These are phyloP conservation scores for Hemibagrus guttatus DNA, from an alignment of 2,797 vertebrate species.

Conservation along the genomic window DNA sequence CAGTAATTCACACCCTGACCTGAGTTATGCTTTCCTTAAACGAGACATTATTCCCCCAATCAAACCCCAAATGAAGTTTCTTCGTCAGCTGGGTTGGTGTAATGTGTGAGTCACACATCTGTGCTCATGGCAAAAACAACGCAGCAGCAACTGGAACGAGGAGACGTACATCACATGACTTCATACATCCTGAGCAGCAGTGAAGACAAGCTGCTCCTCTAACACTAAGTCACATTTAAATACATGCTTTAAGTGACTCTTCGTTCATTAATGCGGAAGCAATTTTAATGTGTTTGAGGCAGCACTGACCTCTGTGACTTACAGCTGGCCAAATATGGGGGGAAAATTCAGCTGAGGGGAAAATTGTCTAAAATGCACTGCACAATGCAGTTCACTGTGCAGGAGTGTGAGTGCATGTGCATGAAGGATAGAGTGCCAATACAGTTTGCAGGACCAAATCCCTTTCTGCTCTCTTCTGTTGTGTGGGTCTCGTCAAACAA, in stretches of 20 bases:
- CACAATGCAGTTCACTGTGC: constrained; percentile 51
- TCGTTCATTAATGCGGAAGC: constrained; percentile 22
- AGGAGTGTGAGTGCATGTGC: constrained; percentile 39
- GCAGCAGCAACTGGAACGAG: neutral
- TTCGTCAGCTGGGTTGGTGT: constrained; percentile 12
- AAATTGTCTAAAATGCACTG: constrained; percentile 42
- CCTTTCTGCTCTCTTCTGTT: neutral
- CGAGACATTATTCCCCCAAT: constrained; percentile 12
- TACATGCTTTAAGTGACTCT: neutral
- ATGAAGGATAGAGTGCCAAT: constrained; percentile 42
- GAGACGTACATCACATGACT: neutral
- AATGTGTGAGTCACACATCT: constrained; percentile 23
- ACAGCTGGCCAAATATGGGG: constrained; percentile 61
- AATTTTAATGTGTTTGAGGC: constrained; percentile 59
- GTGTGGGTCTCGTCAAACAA: constrained; percentile 8
- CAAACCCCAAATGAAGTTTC: constrained; percentile 27
- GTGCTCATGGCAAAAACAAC: constrained; percentile 30
- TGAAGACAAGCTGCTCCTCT: neutral
- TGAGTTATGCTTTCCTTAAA: constrained; percentile 18
- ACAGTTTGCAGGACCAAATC: constrained; percentile 40
- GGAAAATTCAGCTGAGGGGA: constrained; percentile 46
- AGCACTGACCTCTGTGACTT: constrained; percentile 63
- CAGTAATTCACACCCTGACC: neutral
- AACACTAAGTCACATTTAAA: neutral
- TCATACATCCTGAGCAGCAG: constrained; percentile 4